Base-by-base conservation (phyloP, 2,888 invertebrate species). In the Chrysina gloriosa region DNA sequence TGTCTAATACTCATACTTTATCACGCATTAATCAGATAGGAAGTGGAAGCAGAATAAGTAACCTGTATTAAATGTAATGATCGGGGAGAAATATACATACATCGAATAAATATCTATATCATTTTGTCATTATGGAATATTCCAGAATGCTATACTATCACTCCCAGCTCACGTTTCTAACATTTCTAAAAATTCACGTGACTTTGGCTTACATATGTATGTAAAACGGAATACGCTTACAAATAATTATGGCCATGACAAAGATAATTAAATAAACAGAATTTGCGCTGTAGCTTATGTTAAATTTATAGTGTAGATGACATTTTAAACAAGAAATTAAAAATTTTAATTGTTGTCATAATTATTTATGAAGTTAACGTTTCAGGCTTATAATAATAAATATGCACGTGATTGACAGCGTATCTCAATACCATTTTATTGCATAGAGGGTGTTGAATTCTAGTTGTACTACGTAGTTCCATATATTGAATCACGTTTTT, bases 271-370 rank as follows among this genome's bases (percentile, higher is more conserved):
- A 52, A 52, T 52, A 27, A 31, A 52, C 19, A 52, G 52, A 31
- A 34, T 31, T 19, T 52, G 9, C 31, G 52, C 16, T 52, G 29
- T 29, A 52, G 19, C 19, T 52, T 52, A 52, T 52, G n/a, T 16
- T 31, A 52, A 52, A 16, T 52, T 52, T 31, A 52, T 52, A n/a
- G 52, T 52, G 31, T 52, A n/a, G 52, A 52, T 52, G 52, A 52
- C 52, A 52, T 52, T 52, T 52, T 52, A 14, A 52, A 52, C 7
- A 34, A 34, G 31, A 31, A 52, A 52, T 52, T 52, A 34, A 52
- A 52, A 4, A 9, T 34, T 52, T 52, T 52, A 52, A 52, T 52
- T 52, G 31, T 52, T 52, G 14, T 19, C 31, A 52, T 52, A 52
- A 52, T 29, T 52, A 50, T 50, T 50, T 52, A 52, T 52, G 52